A percentile compares a stretch with the other conserved stretches of the same genome.
Conservation (phyloP, 2,113 vertebrate species). For the Hippocampus mohnikei region DNA sequence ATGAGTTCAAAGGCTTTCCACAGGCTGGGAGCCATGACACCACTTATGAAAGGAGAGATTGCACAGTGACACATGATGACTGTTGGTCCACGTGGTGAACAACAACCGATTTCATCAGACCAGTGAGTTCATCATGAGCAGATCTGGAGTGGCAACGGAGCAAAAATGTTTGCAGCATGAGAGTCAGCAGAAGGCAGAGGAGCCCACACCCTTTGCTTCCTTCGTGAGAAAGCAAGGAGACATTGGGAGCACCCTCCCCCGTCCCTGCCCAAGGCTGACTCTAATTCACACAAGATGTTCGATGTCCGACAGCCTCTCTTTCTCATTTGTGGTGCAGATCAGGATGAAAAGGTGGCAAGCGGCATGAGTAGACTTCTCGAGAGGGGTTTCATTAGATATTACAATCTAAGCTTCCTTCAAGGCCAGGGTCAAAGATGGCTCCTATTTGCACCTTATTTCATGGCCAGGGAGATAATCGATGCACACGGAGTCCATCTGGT, state of each 20-base stretch:
- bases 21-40: slow-evolving; percentile 22
- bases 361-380: slow-evolving; percentile 50
- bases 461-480: slow-evolving; percentile 64
- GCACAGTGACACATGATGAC: slow-evolving; percentile 39
- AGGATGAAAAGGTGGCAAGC: slow-evolving; percentile 59
- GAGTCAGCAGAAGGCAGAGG: slow-evolving; percentile 47
- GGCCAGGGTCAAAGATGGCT: slow-evolving; percentile 69
- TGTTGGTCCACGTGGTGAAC: slow-evolving; percentile 31
- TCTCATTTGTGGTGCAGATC: slow-evolving; percentile 47
- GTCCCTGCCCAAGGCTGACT: slow-evolving; percentile 44
- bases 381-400: slow-evolving; percentile 65
- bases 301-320: slow-evolving; percentile 53
- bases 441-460: slow-evolving; percentile 71
- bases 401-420: slow-evolving; percentile 64
- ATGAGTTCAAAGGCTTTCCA: slow-evolving; percentile 20
- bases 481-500: slow-evolving; percentile 59
- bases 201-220: slow-evolving; percentile 50
- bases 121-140: slow-evolving; percentile 34
- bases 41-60: slow-evolving; percentile 29
- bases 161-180: slow-evolving; percentile 51
- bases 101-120: slow-evolving; percentile 47
- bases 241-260: slow-evolving; percentile 29
- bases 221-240: slow-evolving; percentile 46
- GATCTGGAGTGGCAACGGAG: slow-evolving; percentile 39
- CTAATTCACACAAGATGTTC: slow-evolving; percentile 69